Evolutionary conservation across 1,140 invertebrate genomes (phyloP).

Genomic region (Eciton burchellii): DNA sequence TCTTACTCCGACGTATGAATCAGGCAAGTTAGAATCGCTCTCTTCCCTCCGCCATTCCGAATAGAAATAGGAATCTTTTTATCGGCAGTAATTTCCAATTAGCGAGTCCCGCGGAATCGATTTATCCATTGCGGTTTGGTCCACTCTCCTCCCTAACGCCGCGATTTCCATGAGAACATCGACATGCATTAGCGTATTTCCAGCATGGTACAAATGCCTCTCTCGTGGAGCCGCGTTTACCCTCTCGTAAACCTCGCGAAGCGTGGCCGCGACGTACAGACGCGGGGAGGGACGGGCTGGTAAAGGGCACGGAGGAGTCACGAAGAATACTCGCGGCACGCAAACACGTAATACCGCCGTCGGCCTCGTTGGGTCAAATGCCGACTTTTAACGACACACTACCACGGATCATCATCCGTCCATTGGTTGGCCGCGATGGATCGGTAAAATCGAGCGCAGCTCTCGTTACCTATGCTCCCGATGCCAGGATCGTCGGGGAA

Average conservation of each 20-base stretch:
- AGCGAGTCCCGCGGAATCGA: conserved; percentile 6
- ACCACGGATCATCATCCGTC: conserved; percentile 10
- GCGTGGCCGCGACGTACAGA: conserved; percentile 52
- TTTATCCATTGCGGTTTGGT: conserved; percentile 23
- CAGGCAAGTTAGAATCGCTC: not conserved
- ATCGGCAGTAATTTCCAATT: not conserved
- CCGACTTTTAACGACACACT: conserved; percentile 65
- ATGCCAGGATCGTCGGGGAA: conserved; percentile 24
- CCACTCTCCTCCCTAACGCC: conserved; percentile 23
- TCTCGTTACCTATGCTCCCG: conserved; percentile 37
- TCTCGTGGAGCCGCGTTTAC: conserved; percentile 26
- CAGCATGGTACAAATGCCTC: conserved; percentile 28
- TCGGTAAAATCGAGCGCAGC: conserved; percentile 12
- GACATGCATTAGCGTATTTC: conserved; percentile 53
- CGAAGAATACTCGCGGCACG: conserved; percentile 50
- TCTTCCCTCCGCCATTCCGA: not conserved
- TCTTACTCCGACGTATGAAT: not conserved
- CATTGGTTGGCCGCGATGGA: conserved; percentile 20
- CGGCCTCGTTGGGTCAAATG: conserved; percentile 64
- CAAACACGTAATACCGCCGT: conserved; percentile 62
- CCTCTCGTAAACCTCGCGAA: conserved; percentile 66
- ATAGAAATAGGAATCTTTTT: conserved; percentile 3
- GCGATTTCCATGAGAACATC: conserved; percentile 51
- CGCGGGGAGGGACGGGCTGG: conserved; percentile 16
- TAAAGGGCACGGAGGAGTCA: conserved; percentile 65